A percentile compares a stretch with the other conserved stretches of the same genome.
phyloP scores from a whole-genome alignment of 2,888 invertebrate genomes.

The Hyppa rectilinea region DNA sequence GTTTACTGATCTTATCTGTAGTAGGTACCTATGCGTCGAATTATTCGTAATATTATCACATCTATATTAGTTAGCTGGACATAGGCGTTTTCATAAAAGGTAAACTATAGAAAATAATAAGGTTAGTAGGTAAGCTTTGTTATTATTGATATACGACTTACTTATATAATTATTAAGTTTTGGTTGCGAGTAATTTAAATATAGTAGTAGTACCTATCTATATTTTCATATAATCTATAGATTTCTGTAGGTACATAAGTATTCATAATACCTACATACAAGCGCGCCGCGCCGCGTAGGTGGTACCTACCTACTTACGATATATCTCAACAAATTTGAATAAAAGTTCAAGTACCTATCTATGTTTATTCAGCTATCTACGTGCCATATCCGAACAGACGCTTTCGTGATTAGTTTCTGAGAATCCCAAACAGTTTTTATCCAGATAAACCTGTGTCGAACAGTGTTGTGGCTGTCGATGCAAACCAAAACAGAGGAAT shows the following conservation, averaged over 20 bases:
- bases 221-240: not conserved
- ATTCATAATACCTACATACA: not conserved
- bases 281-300: not conserved
- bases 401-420: not conserved
- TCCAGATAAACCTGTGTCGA: not conserved
- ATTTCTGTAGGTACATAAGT: not conserved
- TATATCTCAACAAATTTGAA: not conserved
- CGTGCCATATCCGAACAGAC: not conserved
- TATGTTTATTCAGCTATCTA: not conserved
- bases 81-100: not conserved
- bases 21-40: not conserved
- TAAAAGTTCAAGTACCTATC: not conserved
- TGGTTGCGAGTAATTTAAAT: not conserved
- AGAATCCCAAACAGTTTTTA: not conserved
- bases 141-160: too few relatives aligned
- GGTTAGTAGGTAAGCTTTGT: not conserved
- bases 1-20: not conserved
- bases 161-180: too few relatives aligned
- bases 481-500: conserved; percentile 7
- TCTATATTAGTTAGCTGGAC: conserved; percentile 7
- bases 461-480: not conserved
- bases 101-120: not conserved
- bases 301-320: not conserved
- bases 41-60: not conserved
- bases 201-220: not conserved